Evolutionary conservation across 2,113 vertebrate species (phyloP), one percentile per base, ranked within the genome.

Genomic region (Charadrius vociferus): DNA sequence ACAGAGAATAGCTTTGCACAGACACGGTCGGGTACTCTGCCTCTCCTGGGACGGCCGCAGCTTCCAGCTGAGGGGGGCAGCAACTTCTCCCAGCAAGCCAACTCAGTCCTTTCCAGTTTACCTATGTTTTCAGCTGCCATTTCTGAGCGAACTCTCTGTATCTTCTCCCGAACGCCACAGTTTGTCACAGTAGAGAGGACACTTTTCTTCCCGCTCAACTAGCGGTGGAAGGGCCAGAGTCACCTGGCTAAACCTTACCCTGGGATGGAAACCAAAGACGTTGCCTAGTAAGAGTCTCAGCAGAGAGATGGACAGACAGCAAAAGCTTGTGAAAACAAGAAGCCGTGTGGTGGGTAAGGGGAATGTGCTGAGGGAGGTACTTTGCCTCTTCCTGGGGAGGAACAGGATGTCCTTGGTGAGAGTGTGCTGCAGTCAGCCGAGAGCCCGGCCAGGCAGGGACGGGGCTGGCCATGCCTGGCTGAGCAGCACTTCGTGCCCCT

Each of bases 381-480:
- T 95, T 93, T 93, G 83, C 53, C 61, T 81, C 68, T 55, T 93
- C 45, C 32, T 1, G 24, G 83, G 58, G 59, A 86, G 88, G 93
- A 92, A 10, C 30, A 83, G n/a, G 83, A 65, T 93, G 93, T 36
- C 96, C 96, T 97, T 94, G 96, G 88, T 66, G 91, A 92, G 59
- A 87, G 71, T 0, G 0, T 88, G 93, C 95, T 96, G 96, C 95
- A 90, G 94, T 94, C 96, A 96, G 95, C 94, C 95, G 93, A 91
- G 82, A 70, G 72, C 37, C 74, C 1, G 19, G 93, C 95, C 95
- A 95, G 79, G 93, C 72, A 77, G 85, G 85, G 87, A 91, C 62
- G 0, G 15, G 86, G 74, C 86, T 90, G 85, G 89, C 86, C 70
- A 61, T 66, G 96, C 94, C 89, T 95, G 96, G 90, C 81, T 96